These are phyloP conservation scores for Spilogale gracilis DNA, from an alignment of 2,113 vertebrate genomes.

Conservation along the genomic window DNA sequence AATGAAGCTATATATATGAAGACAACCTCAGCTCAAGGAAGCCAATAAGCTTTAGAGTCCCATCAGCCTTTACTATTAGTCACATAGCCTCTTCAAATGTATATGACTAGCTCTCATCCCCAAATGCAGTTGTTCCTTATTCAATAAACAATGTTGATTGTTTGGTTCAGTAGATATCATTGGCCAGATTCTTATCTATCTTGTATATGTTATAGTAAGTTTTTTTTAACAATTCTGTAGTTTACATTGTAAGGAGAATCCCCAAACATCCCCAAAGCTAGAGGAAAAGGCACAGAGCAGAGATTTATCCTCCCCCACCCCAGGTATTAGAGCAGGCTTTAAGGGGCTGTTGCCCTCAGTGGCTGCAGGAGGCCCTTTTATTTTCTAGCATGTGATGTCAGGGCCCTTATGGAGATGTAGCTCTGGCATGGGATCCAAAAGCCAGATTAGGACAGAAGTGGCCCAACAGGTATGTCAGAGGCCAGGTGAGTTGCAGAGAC, in stretches of 20 bases:
- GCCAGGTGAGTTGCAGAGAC: neutral
- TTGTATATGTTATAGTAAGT: neutral
- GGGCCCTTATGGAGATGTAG: too few species aligned
- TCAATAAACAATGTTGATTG: neutral
- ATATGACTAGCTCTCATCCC: neutral
- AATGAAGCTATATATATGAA: neutral
- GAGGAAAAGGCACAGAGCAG: neutral
- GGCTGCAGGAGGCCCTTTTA: neutral
- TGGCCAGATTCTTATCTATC: neutral
- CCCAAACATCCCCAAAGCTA: neutral
- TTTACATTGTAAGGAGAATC: neutral
- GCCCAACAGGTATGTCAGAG: neutral
- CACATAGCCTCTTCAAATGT: neutral
- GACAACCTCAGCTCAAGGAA: neutral
- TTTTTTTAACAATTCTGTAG: neutral
- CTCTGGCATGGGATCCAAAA: neutral
- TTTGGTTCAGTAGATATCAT: neutral
- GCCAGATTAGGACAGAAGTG: neutral
- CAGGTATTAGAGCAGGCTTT: neutral
- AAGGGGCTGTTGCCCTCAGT: neutral
- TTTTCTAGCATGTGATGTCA: neutral
- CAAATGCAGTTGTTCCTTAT: neutral
- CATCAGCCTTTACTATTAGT: neutral
- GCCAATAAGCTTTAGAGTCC: neutral
- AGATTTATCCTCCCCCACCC: neutral